Evolutionary conservation across 2,113 vertebrate genomes (phyloP).

Genomic region (Festucalex cinctus): DNA sequence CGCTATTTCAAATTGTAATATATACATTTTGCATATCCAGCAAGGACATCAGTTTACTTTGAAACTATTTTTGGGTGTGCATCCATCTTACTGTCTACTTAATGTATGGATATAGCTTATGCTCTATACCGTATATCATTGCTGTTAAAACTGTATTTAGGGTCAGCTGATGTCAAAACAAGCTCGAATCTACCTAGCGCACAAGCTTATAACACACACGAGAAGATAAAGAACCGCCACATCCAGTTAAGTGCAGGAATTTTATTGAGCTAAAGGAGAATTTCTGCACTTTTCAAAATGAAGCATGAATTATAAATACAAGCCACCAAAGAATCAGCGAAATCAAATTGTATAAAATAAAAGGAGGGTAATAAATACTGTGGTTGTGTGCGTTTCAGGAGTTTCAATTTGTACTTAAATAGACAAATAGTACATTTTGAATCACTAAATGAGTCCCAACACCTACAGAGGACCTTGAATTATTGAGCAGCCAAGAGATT

Average conservation of each 20-base stretch:
- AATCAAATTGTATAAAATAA: neutral
- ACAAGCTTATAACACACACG: neutral
- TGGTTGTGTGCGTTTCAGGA: neutral
- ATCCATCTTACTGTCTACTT: neutral
- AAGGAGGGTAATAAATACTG: neutral
- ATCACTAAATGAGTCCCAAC: slow-evolving; percentile 51
- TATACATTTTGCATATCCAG: neutral
- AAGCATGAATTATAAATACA: slow-evolving; percentile 21
- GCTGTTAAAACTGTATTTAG: neutral
- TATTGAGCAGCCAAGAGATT: slow-evolving; percentile 62
- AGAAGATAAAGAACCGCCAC: slow-evolving; percentile 2
- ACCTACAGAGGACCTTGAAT: slow-evolving; percentile 62
- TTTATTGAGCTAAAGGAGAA: slow-evolving; percentile 1
- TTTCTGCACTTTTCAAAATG: slow-evolving; percentile 5
- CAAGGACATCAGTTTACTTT: neutral
- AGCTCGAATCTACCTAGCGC: neutral
- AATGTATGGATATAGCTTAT: neutral
- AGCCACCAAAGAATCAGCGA: neutral
- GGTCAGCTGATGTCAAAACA: neutral
- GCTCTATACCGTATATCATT: neutral
- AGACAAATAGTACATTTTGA: slow-evolving; percentile 46
- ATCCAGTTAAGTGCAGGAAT: neutral
- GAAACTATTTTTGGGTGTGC: neutral
- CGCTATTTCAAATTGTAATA: neutral
- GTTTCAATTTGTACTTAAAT: slow-evolving; percentile 29